Percentiles rank a stretch among this genome's conserved stretches.
Evolutionary conservation across 2,797 vertebrate genomes (phyloP).

Genomic region (Triplophysa yarkandensis): DNA sequence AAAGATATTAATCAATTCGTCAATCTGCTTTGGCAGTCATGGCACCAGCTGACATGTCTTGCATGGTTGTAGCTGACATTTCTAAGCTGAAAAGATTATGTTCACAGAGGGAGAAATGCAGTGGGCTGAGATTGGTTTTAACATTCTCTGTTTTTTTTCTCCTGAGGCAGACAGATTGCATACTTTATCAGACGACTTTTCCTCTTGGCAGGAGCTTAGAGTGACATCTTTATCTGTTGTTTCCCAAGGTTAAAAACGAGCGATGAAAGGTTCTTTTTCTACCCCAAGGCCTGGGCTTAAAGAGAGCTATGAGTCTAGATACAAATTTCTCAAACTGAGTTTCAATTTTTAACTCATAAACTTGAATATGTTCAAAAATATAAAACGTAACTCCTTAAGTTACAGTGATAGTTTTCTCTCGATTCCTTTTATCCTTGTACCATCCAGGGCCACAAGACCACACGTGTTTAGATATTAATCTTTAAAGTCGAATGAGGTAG

Average conservation of each 20-base stretch:
- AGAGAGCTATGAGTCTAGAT: slow-evolving; percentile 32
- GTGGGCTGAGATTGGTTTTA: slow-evolving; percentile 36
- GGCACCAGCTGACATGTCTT: slow-evolving; percentile 50
- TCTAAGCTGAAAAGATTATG: slow-evolving; percentile 61
- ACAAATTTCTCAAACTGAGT: slow-evolving; percentile 12
- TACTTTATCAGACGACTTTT: slow-evolving; percentile 46
- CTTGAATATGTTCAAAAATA: slow-evolving; percentile 1
- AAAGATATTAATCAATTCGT: slow-evolving; percentile 64
- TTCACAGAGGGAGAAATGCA: slow-evolving; percentile 39
- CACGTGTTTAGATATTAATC: slow-evolving; percentile 14
- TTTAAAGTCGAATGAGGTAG: slow-evolving; percentile 12
- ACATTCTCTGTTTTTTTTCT: slow-evolving; percentile 47
- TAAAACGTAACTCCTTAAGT: not conserved
- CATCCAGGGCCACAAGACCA: not conserved
- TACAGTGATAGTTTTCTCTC: not conserved
- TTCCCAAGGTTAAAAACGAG: slow-evolving; percentile 44
- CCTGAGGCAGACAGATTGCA: slow-evolving; percentile 35
- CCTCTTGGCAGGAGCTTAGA: slow-evolving; percentile 31
- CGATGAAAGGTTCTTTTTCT: slow-evolving; percentile 38
- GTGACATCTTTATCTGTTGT: slow-evolving; percentile 57
- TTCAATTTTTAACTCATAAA: slow-evolving; percentile 18
- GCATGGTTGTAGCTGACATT: slow-evolving; percentile 59
- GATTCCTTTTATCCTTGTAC: not conserved
- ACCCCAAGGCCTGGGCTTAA: slow-evolving; percentile 36
- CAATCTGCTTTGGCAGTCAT: slow-evolving; percentile 61